Percentiles rank a stretch among this genome's conserved stretches.
Evolutionary conservation across 2,888 invertebrate species (phyloP).

Genomic region (Caenorhabditis japonica): DNA sequence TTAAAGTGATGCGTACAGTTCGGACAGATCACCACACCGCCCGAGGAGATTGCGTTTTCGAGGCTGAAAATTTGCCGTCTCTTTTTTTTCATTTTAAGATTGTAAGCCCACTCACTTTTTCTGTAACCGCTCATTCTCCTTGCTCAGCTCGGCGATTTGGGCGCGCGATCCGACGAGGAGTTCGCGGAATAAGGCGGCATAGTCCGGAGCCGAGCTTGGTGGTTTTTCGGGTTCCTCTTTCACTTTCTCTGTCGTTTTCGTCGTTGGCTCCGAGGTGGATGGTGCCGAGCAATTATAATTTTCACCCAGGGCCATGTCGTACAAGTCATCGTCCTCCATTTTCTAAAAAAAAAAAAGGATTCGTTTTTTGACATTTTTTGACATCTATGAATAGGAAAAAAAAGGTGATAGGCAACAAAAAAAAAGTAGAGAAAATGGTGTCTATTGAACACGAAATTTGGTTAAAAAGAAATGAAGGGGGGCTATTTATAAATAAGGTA

Average conservation of each 20-base stretch:
- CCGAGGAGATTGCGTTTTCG: conserved; percentile 14
- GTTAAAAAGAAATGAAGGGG: too few species aligned
- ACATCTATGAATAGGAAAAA: not conserved
- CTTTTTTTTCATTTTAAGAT: not conserved
- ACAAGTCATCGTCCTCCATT: conserved; percentile 32
- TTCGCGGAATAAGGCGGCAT: conserved; percentile 5
- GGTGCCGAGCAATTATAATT: not conserved
- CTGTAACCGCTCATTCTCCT: conserved; percentile 29
- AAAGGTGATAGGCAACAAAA: not conserved
- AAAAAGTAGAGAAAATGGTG: conserved; percentile 1
- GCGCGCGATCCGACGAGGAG: conserved; percentile 28
- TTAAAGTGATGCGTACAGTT: conserved; percentile 49
- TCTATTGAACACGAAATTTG: conserved; percentile 12
- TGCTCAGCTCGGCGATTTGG: conserved; percentile 12
- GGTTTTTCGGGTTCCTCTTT: not conserved
- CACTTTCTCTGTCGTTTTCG: not conserved
- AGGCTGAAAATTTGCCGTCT: conserved; percentile 19
- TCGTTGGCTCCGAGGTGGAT: not conserved
- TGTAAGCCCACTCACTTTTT: conserved; percentile 30
- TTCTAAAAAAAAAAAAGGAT: conserved; percentile 2
- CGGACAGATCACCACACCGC: conserved; percentile 35
- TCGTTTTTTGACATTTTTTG: not conserved
- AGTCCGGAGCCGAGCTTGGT: not conserved
- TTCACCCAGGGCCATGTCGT: conserved; percentile 23
- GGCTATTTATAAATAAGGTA: too few species aligned